Conservation (phyloP, 2,113 vertebrate genomes). For the Delphinapterus leucas region DNA sequence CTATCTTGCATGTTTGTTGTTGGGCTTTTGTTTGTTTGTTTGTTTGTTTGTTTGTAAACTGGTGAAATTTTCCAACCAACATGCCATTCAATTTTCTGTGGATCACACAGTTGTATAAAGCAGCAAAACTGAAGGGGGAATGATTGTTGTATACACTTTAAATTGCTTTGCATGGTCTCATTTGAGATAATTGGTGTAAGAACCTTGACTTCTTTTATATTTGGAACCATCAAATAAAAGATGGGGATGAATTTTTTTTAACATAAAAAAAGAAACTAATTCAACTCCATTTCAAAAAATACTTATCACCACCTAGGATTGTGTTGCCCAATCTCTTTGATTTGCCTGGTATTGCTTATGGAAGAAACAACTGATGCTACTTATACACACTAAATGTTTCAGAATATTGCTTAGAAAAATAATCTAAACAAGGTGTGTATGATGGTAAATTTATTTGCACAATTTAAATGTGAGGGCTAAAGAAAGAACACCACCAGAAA, state of each 20-base stretch:
- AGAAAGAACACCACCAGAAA: background rate
- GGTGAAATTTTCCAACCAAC: conserved; percentile 28
- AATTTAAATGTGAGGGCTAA: background rate
- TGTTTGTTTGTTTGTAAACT: background rate
- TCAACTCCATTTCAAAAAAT: background rate
- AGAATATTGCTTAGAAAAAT: background rate
- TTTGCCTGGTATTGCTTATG: background rate
- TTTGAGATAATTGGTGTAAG: conserved; percentile 83
- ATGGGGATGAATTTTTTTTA: conserved; percentile 73
- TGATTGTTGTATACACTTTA: conserved; percentile 81
- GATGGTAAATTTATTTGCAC: background rate
- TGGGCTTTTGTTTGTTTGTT: background rate
- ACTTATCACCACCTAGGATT: background rate
- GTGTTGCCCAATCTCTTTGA: background rate
- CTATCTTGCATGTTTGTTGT: background rate
- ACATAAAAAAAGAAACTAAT: background rate
- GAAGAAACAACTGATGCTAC: background rate
- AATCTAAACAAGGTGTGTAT: background rate
- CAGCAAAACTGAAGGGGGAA: conserved; percentile 61
- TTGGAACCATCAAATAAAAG: conserved; percentile 83
- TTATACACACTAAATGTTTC: background rate
- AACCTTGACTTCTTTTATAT: conserved; percentile 87
- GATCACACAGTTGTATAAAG: conserved; percentile 50
- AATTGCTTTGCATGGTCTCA: conserved; percentile 83
- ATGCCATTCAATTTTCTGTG: conserved; percentile 56